Evolutionary conservation across 2,888 invertebrate species (phyloP).

Genomic region (Drosophila stalkeri): DNA sequence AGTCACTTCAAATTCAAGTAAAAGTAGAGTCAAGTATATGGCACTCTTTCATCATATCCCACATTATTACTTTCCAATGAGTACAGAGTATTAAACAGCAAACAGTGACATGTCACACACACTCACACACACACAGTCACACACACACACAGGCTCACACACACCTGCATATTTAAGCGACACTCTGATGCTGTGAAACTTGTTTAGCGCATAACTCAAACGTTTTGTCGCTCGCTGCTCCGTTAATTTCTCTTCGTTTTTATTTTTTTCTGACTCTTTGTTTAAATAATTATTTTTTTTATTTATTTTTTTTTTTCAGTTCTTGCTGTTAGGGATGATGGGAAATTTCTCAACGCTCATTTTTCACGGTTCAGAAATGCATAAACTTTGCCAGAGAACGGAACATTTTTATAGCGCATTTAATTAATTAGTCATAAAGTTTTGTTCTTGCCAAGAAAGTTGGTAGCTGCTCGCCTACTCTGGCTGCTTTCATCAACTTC

Average conservation of each 20-base stretch:
- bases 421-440: slow-evolving; percentile 81
- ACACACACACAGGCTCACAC: background rate
- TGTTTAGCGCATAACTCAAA: slow-evolving; percentile 57
- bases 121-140: slow-evolving; percentile 21
- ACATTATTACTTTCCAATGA: background rate
- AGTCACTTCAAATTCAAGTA: background rate
- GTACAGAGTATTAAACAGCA: slow-evolving; percentile 9
- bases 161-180: slow-evolving; percentile 57
- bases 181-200: slow-evolving; percentile 52
- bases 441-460: slow-evolving; percentile 62
- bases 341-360: slow-evolving; percentile 33
- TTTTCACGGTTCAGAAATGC: slow-evolving; percentile 61
- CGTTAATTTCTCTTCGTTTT: slow-evolving; percentile 36
- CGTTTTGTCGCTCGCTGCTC: slow-evolving; percentile 39
- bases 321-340: slow-evolving; percentile 20
- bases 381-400: slow-evolving; percentile 58
- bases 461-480: slow-evolving; percentile 39
- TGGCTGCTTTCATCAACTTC: slow-evolving; percentile 55
- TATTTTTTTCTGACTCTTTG: slow-evolving; percentile 24
- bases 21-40: background rate
- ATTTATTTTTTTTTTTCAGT: slow-evolving; percentile 30
- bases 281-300: slow-evolving; percentile 55
- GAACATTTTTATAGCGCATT: slow-evolving; percentile 77
- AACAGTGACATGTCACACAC: slow-evolving; percentile 39
- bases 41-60: background rate